A percentile compares a stretch with the other conserved stretches of the same genome.
phyloP scores from a whole-genome alignment of 1,140 invertebrate genomes.

The Arctopsyche grandis region DNA sequence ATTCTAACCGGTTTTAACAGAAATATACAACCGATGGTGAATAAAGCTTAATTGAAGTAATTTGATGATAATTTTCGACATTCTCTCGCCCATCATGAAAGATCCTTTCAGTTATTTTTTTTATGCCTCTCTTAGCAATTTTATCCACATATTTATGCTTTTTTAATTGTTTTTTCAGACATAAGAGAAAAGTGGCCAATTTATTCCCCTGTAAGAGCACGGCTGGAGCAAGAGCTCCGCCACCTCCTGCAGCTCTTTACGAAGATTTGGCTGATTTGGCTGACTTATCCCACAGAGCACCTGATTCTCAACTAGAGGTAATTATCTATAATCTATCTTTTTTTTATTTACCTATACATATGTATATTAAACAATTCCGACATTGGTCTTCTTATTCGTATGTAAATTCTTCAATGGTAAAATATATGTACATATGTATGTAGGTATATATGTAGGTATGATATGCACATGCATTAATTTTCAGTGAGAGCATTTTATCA shows the following conservation, averaged over 20 bases:
- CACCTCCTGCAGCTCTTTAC: conserved; percentile 50
- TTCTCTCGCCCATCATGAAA: background rate
- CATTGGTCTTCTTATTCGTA: background rate
- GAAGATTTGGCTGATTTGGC: conserved; percentile 51
- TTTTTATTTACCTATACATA: background rate
- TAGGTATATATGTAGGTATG: background rate
- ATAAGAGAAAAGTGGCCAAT: conserved; percentile 53
- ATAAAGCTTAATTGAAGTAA: conserved; percentile 27
- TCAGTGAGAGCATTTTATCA: too few relatives aligned
- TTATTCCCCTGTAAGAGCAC: conserved; percentile 52
- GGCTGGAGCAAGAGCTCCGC: conserved; percentile 39
- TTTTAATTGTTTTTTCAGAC: conserved; percentile 42
- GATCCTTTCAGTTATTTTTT: conserved; percentile 16
- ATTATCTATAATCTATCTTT: background rate
- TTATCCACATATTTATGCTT: background rate
- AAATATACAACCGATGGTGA: background rate
- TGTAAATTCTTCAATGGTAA: too few relatives aligned
- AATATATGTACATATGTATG: background rate
- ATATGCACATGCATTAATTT: too few relatives aligned
- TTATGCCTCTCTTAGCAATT: background rate
- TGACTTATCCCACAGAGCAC: conserved; percentile 49
- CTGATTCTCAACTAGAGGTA: conserved; percentile 52
- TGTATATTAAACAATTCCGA: background rate
- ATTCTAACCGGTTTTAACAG: background rate
- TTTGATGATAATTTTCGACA: conserved; percentile 28